These are phyloP conservation scores for Echinometra lucunter DNA, from an alignment of 53 echinoderm and acorn worm species.

Conservation along the genomic window DNA sequence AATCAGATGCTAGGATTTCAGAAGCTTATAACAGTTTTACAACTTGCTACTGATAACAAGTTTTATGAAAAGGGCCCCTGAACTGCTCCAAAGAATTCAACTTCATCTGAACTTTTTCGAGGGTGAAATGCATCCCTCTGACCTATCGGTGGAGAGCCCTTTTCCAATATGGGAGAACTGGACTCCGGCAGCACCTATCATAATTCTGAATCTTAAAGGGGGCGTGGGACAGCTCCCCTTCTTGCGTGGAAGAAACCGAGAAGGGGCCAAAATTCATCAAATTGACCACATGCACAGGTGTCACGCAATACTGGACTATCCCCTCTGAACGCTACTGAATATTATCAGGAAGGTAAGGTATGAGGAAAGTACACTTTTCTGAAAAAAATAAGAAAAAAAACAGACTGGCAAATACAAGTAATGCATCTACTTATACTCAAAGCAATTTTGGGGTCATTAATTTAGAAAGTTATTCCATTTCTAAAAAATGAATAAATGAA, in stretches of 20 bases:
- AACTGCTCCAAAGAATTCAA: background rate
- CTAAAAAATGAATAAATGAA: no score
- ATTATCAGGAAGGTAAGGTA: background rate
- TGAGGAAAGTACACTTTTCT: background rate
- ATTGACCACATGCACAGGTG: constrained; percentile 22
- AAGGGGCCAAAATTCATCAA: background rate
- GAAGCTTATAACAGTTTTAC: no score
- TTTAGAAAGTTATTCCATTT: background rate
- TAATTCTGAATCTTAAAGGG: constrained; percentile 20
- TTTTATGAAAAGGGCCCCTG: no score
- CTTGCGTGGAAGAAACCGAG: background rate
- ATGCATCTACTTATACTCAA: no score
- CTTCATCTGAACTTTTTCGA: background rate
- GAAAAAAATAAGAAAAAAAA: background rate
- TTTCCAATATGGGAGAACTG: background rate
- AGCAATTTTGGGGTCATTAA: background rate
- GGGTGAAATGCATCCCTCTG: constrained; percentile 29
- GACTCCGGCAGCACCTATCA: background rate
- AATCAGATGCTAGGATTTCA: no score
- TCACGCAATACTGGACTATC: background rate
- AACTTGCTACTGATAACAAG: no score
- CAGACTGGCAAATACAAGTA: no score
- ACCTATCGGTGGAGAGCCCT: background rate
- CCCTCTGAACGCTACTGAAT: background rate
- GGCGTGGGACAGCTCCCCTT: background rate